These are phyloP conservation scores for Clostera curtula DNA, from an alignment of 2,888 invertebrate genomes.

Conservation along the genomic window DNA sequence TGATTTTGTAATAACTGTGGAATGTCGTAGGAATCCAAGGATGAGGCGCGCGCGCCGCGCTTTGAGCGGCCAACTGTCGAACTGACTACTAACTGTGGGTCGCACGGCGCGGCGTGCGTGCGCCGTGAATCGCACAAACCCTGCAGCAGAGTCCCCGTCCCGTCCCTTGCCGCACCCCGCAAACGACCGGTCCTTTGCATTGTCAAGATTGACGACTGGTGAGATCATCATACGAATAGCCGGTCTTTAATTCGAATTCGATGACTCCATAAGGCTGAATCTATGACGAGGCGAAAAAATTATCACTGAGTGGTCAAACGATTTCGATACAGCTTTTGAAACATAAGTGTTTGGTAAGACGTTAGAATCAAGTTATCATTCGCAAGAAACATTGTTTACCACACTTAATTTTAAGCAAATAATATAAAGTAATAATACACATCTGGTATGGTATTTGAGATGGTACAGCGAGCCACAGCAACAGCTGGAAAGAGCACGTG, in stretches of 20 bases:
- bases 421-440: no score
- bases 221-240: conserved; percentile 63
- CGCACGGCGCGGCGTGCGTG: conserved; percentile 33
- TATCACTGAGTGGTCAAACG: no score
- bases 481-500: conserved; percentile 51
- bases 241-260: conserved; percentile 45
- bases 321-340: conserved; percentile 2
- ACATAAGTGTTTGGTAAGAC: no score
- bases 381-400: no score
- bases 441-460: conserved; percentile 16
- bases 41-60: conserved; percentile 66
- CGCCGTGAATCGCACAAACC: conserved; percentile 63
- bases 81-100: conserved; percentile 45
- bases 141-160: conserved; percentile 52
- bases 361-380: no score
- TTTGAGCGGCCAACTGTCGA: conserved; percentile 60
- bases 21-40: conserved; percentile 40
- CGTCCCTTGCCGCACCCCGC: conserved; percentile 43
- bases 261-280: conserved; percentile 31
- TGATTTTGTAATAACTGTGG: conserved; percentile 49
- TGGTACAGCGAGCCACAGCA: conserved; percentile 23
- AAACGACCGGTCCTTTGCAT: conserved; percentile 68
- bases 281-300: conserved; percentile 10
- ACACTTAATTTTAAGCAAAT: no score
- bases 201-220: conserved; percentile 70